phyloP scores from a whole-genome alignment of 2,113 vertebrate genomes.

The Rana temporaria region DNA sequence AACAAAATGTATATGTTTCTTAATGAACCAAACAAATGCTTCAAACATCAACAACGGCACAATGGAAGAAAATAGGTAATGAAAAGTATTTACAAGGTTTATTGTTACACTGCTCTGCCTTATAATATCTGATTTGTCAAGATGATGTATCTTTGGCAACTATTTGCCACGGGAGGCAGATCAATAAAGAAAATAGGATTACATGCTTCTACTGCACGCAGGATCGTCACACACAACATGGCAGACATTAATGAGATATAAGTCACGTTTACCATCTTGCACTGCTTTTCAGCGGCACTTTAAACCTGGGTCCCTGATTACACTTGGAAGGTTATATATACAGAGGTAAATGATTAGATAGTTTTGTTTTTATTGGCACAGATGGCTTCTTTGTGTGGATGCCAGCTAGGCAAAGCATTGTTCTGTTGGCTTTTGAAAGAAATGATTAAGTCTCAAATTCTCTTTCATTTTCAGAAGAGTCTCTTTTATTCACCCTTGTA shows the following conservation, averaged over 20 bases:
- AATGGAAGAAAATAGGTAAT: too few relatives aligned
- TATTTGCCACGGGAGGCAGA: neutral
- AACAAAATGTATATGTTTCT: too few relatives aligned
- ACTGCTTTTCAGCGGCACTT: slow-evolving; percentile 30
- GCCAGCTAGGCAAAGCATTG: slow-evolving; percentile 49
- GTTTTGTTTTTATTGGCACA: slow-evolving; percentile 50
- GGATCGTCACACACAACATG: slow-evolving; percentile 9
- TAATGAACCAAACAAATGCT: too few relatives aligned
- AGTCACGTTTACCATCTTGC: slow-evolving; percentile 26
- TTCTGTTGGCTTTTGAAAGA: slow-evolving; percentile 46
- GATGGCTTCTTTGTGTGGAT: slow-evolving; percentile 55
- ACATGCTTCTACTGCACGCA: neutral
- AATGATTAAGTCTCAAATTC: rapidly evolving
- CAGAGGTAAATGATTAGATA: slow-evolving; percentile 55
- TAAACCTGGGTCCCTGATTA: slow-evolving; percentile 46
- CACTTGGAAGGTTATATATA: slow-evolving; percentile 51
- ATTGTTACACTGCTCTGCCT: too few relatives aligned
- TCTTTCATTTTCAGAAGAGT: slow-evolving; percentile 31
- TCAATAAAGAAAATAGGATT: neutral
- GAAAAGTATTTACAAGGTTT: too few relatives aligned
- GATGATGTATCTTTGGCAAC: too few relatives aligned
- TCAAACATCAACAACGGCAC: too few relatives aligned
- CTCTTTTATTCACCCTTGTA: slow-evolving; percentile 54
- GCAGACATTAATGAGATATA: slow-evolving; percentile 26
- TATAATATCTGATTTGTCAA: too few relatives aligned